Evolutionary conservation across 1,140 invertebrate genomes (phyloP).

Genomic region (Leptopilina boulardi): DNA sequence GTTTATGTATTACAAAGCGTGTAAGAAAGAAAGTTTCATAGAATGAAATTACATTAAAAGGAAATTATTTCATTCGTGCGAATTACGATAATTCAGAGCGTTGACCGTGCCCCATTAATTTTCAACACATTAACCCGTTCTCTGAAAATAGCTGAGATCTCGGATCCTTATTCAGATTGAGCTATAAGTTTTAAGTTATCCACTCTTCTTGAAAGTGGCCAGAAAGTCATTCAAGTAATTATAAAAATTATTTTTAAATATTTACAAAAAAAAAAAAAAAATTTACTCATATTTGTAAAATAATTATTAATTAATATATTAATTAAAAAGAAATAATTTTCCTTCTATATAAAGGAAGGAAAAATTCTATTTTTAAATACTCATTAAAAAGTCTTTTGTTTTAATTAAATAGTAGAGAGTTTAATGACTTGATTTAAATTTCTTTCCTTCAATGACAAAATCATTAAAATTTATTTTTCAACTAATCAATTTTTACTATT

Average conservation of each 20-base stretch:
- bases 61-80: neutral
- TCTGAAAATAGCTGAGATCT: slow-evolving; percentile 29
- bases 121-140: slow-evolving; percentile 21
- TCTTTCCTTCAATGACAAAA: too few relatives aligned
- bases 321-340: too few relatives aligned
- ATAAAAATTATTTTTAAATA: neutral
- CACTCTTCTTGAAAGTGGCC: neutral
- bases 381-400: too few relatives aligned
- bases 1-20: neutral
- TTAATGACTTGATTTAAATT: too few relatives aligned
- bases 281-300: neutral
- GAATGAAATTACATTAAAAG: neutral
- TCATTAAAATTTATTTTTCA: too few relatives aligned
- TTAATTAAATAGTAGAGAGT: too few relatives aligned
- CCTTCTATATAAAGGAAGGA: too few relatives aligned
- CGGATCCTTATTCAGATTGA: slow-evolving; percentile 26
- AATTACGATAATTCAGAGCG: slow-evolving; percentile 17
- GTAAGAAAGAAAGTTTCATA: neutral
- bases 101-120: slow-evolving; percentile 15
- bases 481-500: neutral
- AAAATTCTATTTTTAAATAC: too few relatives aligned
- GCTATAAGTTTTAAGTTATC: slow-evolving; percentile 9
- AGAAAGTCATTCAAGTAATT: neutral
- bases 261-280: neutral
- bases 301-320: neutral